Base-by-base conservation (phyloP, 2,888 invertebrate species). In the Mythimna albipuncta region DNA sequence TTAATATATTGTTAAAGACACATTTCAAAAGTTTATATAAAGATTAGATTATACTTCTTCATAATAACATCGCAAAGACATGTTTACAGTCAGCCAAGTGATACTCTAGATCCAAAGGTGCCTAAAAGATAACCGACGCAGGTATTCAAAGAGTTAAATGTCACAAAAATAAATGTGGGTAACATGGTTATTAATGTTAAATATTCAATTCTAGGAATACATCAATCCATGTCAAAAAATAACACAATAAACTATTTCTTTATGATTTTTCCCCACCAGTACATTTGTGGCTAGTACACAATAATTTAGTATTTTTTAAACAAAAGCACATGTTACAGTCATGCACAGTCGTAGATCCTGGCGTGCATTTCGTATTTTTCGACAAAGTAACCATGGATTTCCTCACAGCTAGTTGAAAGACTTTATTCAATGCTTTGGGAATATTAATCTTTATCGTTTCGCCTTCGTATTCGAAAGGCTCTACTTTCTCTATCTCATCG, bases 251-350 rank as follows among this genome's bases (percentile, higher is more conserved):
- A 41, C 32, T 66, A 65, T 62, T 67, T 66, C 58, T 75, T 64
- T 55, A 73, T 3, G 41, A 4, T 58, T 58, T 76, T 54, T 41
- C 57, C 1, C 0, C 35, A 21, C 5, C n/a, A 38, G 4, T 85
- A 44, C 94, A 94, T 59, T 77, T 82, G 35, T 90, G 91, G 64
- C 89, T 83, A 21, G 93, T 92, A 82, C 95, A 94, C 21, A 95
- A 74, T 65, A 91, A 57, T 81, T 94, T 94, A 4, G 88, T 88
- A 71, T 93, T 94, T 52, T 89, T 91, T 81, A 94, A 79, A 77
- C 95, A 95, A 73, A 89, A 93, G 64, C 94, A 95, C 21, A 82
- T 87, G 61, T 94, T 94, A 75, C 94, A 94, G 9, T 84, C 79
- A 0, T 84, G 72, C 1, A 69, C 64, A 6, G 85, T 75, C 3